Conservation (phyloP, 2,113 vertebrate genomes). For the Leiothrix lutea region DNA sequence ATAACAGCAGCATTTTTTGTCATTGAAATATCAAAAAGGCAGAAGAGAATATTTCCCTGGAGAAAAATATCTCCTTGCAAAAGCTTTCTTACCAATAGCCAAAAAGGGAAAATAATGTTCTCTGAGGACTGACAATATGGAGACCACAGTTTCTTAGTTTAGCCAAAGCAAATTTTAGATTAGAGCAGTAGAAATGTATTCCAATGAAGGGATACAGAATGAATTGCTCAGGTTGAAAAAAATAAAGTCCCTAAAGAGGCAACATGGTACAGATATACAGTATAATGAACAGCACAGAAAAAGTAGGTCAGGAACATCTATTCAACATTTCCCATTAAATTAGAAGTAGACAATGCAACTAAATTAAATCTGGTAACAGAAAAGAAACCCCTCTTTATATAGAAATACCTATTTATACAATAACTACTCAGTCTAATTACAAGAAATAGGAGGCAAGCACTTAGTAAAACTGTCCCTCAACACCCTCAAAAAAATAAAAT, state of each 20-base stretch:
- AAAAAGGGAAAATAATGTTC: not conserved
- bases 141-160: not conserved
- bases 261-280: not conserved
- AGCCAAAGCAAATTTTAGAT: not conserved
- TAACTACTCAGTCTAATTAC: not conserved
- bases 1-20: not conserved
- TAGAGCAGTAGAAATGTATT: not conserved
- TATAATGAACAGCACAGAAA: not conserved
- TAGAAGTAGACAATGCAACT: not conserved
- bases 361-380: not conserved
- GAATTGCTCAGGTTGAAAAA: not conserved
- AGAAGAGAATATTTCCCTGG: not conserved
- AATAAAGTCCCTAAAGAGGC: not conserved
- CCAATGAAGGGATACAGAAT: not conserved
- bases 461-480: not conserved
- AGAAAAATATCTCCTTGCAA: not conserved
- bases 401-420: not conserved
- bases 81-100: not conserved
- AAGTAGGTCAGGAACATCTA: conserved; percentile 13
- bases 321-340: not conserved
- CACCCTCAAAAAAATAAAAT: not conserved
- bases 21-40: not conserved
- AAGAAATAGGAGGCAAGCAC: not conserved
- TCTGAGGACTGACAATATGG: not conserved
- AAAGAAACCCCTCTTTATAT: not conserved